These are phyloP conservation scores for Rhingia rostrata DNA, from an alignment of 2,888 invertebrate genomes.

Conservation along the genomic window DNA sequence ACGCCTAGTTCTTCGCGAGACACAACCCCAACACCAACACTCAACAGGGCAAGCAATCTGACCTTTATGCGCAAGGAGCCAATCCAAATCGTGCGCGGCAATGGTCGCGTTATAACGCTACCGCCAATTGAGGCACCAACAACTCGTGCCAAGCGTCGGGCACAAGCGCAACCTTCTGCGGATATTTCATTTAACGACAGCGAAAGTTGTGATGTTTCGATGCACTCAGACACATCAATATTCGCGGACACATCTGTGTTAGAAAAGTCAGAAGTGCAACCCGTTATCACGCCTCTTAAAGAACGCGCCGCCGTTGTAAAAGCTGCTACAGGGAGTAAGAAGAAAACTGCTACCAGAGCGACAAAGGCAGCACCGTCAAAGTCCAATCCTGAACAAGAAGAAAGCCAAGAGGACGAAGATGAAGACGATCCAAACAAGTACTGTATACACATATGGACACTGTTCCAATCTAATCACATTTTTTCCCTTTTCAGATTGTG, in stretches of 20 bases:
- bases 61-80: slow-evolving; percentile 82
- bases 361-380: slow-evolving; percentile 77
- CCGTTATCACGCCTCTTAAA: slow-evolving; percentile 9
- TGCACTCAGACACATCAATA: slow-evolving; percentile 76
- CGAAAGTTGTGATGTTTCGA: slow-evolving; percentile 63
- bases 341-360: slow-evolving; percentile 48
- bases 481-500: slow-evolving; percentile 86
- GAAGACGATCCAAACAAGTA: slow-evolving; percentile 95
- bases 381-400: slow-evolving; percentile 67
- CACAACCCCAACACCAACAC: slow-evolving; percentile 62
- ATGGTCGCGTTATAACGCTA: slow-evolving; percentile 90
- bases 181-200: slow-evolving; percentile 62
- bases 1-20: slow-evolving; percentile 60
- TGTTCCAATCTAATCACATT: not conserved
- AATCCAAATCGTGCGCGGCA: slow-evolving; percentile 89
- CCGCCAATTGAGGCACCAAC: slow-evolving; percentile 93
- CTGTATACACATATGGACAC: not conserved
- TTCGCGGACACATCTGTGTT: slow-evolving; percentile 48
- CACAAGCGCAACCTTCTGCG: slow-evolving; percentile 80
- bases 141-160: slow-evolving; percentile 88
- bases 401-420: slow-evolving; percentile 85
- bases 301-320: slow-evolving; percentile 77
- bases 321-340: slow-evolving; percentile 74
- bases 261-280: slow-evolving; percentile 61
- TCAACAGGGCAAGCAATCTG: slow-evolving; percentile 59